Percentiles rank a stretch among this genome's conserved stretches.
Evolutionary conservation across 2,113 vertebrate genomes (phyloP).

Genomic region (Gymnogyps californianus): DNA sequence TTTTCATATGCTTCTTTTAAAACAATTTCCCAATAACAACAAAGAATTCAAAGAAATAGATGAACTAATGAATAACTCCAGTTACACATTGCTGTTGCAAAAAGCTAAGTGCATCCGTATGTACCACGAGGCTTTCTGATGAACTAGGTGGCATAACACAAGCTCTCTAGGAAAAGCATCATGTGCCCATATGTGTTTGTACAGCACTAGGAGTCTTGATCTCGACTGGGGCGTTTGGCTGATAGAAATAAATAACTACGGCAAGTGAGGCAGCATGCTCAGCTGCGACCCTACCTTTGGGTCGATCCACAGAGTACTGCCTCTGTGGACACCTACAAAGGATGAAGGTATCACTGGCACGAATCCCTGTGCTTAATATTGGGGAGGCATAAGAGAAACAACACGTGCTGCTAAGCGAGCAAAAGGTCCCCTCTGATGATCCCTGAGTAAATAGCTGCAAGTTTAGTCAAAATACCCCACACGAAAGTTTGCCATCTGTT

Average conservation of each 20-base stretch:
- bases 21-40: not conserved
- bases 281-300: not conserved
- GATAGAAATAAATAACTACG: not conserved
- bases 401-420: not conserved
- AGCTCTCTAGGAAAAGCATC: not conserved
- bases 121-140: not conserved
- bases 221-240: not conserved
- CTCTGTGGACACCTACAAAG: not conserved
- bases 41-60: not conserved
- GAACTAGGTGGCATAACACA: not conserved
- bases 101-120: not conserved
- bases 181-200: not conserved
- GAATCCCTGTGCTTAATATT: not conserved
- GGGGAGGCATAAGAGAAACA: not conserved
- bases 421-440: not conserved
- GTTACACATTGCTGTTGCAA: not conserved
- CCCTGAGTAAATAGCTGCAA: constrained; percentile 2
- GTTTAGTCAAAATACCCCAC: not conserved
- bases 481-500: not conserved
- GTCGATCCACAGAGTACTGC: not conserved
- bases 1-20: not conserved
- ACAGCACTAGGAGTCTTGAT: not conserved
- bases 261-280: fast-evolving
- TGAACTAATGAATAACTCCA: not conserved
- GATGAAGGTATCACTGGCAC: not conserved